Percentiles rank a stretch among this genome's conserved stretches.
These are phyloP conservation scores for Pristionchus exspectatus DNA, from an alignment of 2,888 invertebrate genomes.

Conservation along the genomic window DNA sequence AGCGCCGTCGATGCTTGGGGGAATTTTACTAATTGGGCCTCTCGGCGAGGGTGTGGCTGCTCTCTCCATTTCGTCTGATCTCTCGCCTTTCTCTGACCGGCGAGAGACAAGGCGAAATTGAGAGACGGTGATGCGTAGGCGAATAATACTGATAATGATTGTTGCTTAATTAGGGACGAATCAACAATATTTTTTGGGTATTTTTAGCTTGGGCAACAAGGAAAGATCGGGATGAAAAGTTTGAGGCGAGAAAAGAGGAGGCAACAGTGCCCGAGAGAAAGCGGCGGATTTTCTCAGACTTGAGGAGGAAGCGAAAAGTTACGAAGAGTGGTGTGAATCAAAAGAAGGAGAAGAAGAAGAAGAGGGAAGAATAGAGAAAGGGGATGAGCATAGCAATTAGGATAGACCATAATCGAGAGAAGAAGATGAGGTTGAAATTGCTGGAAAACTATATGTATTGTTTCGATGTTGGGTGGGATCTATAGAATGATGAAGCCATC, in stretches of 20 bases:
- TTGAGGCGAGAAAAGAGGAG: background rate
- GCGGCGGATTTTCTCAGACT: constrained; percentile 8
- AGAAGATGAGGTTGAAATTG: too few species aligned
- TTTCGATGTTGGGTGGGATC: too few species aligned
- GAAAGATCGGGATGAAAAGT: background rate
- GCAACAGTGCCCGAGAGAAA: background rate
- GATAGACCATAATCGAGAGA: constrained; percentile 1
- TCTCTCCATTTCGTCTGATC: background rate
- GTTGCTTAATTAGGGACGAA: background rate
- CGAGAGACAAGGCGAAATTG: background rate
- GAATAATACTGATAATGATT: background rate
- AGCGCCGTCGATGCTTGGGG: background rate
- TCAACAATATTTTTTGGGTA: too few species aligned
- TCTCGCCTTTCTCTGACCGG: background rate
- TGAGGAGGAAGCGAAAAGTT: constrained; percentile 34
- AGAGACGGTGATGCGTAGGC: background rate
- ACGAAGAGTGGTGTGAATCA: constrained; percentile 31
- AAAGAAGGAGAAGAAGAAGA: background rate
- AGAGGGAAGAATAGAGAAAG: background rate
- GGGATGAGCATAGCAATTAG: constrained; percentile 46
- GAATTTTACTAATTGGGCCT: background rate
- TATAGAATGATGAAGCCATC: too few species aligned
- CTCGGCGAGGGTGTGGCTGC: background rate
- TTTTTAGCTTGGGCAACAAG: background rate
- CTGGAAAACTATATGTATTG: too few species aligned